Conservation (phyloP, 2,113 vertebrate species). For the Gulo gulo region DNA sequence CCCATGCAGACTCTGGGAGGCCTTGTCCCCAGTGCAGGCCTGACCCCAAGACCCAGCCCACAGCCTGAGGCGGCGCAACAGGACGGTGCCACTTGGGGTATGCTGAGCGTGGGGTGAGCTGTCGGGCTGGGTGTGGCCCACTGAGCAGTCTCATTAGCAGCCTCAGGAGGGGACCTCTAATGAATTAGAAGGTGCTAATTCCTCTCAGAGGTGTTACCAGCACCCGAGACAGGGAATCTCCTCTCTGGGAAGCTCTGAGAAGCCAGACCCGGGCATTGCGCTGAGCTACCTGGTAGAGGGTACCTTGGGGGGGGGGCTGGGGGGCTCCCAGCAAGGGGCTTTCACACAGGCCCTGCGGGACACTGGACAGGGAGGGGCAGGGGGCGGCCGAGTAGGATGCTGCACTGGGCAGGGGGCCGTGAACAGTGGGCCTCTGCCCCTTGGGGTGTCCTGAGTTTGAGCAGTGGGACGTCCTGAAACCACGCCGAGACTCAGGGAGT, state of each 20-base stretch:
- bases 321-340: background rate
- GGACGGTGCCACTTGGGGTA: background rate
- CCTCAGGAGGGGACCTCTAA: background rate
- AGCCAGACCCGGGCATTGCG: background rate
- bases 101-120: background rate
- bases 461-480: fast-evolving
- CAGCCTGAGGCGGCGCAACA: background rate
- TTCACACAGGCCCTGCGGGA: background rate
- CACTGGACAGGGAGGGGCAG: background rate
- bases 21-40: background rate
- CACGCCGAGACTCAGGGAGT: too few relatives aligned
- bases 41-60: background rate
- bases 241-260: background rate
- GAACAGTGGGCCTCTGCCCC: background rate
- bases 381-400: fast-evolving
- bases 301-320: too few relatives aligned
- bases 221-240: background rate
- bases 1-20: background rate
- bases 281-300: background rate
- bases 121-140: background rate
- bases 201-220: background rate
- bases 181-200: constrained; percentile 41
- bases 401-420: too few relatives aligned
- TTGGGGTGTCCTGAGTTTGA: fast-evolving
- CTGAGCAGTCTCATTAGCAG: constrained; percentile 32